phyloP scores from a whole-genome alignment of 2,888 invertebrate genomes.

The Nycteola revayana region DNA sequence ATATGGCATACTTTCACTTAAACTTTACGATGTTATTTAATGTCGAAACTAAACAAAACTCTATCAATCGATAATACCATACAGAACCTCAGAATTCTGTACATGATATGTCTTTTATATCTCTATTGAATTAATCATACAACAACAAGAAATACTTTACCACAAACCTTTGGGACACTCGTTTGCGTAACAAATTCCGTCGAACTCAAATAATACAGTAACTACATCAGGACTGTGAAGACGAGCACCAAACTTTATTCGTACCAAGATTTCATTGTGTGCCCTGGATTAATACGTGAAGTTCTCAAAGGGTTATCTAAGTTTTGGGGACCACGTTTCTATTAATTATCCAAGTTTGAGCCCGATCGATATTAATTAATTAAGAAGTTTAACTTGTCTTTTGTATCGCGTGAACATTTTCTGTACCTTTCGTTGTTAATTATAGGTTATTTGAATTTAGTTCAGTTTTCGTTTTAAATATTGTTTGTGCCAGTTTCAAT shows the following conservation, averaged over 20 bases:
- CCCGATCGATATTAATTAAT: slow-evolving; percentile 70
- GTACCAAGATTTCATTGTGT: slow-evolving; percentile 63
- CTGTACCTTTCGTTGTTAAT: slow-evolving; percentile 6
- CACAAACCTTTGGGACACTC: slow-evolving; percentile 19
- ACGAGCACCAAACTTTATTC: slow-evolving; percentile 48
- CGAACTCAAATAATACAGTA: slow-evolving; percentile 26
- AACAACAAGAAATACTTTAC: slow-evolving; percentile 7
- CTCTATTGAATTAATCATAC: too few species aligned
- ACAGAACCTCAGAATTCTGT: too few species aligned
- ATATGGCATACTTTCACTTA: too few species aligned
- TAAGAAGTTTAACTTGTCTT: slow-evolving; percentile 48
- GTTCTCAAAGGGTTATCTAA: slow-evolving; percentile 72
- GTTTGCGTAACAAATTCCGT: slow-evolving; percentile 20
- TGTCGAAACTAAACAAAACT: too few species aligned
- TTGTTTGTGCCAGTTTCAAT: too few species aligned
- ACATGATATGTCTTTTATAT: too few species aligned
- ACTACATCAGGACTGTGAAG: slow-evolving; percentile 42
- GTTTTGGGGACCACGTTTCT: slow-evolving; percentile 69
- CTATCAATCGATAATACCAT: too few species aligned
- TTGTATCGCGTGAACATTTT: slow-evolving; percentile 18
- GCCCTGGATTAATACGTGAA: slow-evolving; percentile 70
- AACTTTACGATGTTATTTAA: too few species aligned
- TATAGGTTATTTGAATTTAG: slow-evolving; percentile 20
- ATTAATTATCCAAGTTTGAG: slow-evolving; percentile 71
- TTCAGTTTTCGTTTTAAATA: slow-evolving; percentile 12